Evolutionary conservation across 2,888 invertebrate genomes (phyloP), one percentile per base, ranked within the genome.

Genomic region (Stomorhina lunata): DNA sequence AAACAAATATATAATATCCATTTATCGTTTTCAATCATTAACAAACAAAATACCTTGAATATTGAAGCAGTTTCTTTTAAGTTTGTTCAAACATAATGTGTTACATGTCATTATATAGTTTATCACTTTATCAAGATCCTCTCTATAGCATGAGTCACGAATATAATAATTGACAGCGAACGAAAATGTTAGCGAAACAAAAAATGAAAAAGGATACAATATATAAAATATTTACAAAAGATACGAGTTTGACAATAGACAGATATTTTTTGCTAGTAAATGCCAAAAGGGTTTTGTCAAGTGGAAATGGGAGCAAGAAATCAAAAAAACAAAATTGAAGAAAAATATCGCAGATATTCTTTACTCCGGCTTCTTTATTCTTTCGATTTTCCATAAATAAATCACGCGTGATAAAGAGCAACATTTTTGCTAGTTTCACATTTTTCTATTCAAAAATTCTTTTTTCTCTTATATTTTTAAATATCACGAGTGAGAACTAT

Each of bases 61-160:
- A n/a, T n/a, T n/a, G n/a, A n/a, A n/a, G n/a, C n/a, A n/a, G n/a
- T n/a, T n/a, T n/a, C n/a, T n/a, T n/a, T n/a, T n/a, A n/a, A n/a
- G n/a, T n/a, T n/a, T 25, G 32, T 32, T 6, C 32, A 32, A 32
- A 40, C 27, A 37, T 65, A 32, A 37, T 48, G n/a, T 66, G 50
- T 53, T 66, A 73, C 32, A 66, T 73, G 72, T 68, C 79, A 79
- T 17, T 61, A 61, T 66, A 53, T 43, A 66, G 66, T 66, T 77
- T 34, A 73, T 61, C 57, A 66, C 72, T 59, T 50, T 79, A 79
- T 66, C 79, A 66, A 73, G 66, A 66, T 79, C 22, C 29, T n/a
- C n/a, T n/a, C n/a, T 15, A 55, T 65, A 65, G 32, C 27, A 55
- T 55, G 71, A 73, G 45, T 65, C 73, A 73, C 81, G 78, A 69